Percentiles rank a stretch among this genome's conserved stretches.
Evolutionary conservation across 1,140 invertebrate species (phyloP).

Genomic region (Drosophila tristis): DNA sequence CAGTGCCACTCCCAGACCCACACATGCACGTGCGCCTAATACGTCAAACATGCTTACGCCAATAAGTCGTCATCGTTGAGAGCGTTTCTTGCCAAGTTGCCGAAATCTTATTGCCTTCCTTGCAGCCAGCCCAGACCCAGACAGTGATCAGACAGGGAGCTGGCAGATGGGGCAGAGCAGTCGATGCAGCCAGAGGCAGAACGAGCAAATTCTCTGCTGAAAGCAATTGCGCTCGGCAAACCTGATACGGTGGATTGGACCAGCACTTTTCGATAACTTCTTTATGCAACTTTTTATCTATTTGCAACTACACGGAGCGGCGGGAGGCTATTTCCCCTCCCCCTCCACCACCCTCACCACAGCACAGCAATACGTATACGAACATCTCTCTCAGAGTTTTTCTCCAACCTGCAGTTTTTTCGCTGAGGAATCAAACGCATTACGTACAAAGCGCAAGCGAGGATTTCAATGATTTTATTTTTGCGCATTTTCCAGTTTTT

Average conservation of each 20-base stretch:
- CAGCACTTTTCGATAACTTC: constrained; percentile 81
- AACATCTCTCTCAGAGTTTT: constrained; percentile 3
- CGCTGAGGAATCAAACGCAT: constrained; percentile 77
- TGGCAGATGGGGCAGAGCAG: background rate
- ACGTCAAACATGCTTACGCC: constrained; percentile 78
- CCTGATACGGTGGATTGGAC: constrained; percentile 42
- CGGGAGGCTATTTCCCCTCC: constrained; percentile 3
- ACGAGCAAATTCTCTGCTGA: constrained; percentile 23
- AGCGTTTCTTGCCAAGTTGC: constrained; percentile 42
- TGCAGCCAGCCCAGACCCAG: constrained; percentile 34
- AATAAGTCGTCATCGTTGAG: constrained; percentile 74
- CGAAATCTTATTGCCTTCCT: constrained; percentile 71
- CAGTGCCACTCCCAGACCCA: background rate
- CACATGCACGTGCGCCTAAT: constrained; percentile 65
- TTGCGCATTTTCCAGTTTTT: constrained; percentile 72
- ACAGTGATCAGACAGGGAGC: constrained; percentile 11
- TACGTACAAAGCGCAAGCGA: constrained; percentile 68
- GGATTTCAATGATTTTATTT: constrained; percentile 81
- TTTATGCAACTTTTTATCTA: constrained; percentile 73
- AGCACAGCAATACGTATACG: background rate
- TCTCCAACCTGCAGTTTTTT: constrained; percentile 65
- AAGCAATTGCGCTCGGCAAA: constrained; percentile 41
- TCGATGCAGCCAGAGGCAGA: background rate
- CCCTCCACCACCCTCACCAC: no score
- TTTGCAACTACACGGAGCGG: constrained; percentile 58